Evolutionary conservation across 2,888 invertebrate species (phyloP).

Genomic region (Conistra vaccinii): DNA sequence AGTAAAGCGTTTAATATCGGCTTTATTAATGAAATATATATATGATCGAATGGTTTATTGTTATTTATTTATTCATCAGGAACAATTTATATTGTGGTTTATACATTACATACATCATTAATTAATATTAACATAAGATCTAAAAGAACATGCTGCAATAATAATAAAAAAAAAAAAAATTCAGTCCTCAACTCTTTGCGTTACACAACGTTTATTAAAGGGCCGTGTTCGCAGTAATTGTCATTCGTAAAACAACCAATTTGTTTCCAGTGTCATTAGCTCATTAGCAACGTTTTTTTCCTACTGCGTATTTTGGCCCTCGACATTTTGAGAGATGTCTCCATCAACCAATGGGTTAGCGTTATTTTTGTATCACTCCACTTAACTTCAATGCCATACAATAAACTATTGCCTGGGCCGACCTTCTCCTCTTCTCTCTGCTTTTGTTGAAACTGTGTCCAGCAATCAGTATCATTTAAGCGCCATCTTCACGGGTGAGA

Average conservation of each 20-base stretch:
- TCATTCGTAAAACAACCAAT: conserved; percentile 24
- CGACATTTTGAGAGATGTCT: neutral
- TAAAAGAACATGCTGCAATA: too few relatives aligned
- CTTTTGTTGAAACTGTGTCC: neutral
- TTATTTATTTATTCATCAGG: too few relatives aligned
- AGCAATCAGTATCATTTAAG: neutral
- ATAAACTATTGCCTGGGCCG: neutral
- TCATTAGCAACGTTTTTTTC: neutral
- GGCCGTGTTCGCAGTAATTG: conserved; percentile 19
- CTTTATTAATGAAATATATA: too few relatives aligned
- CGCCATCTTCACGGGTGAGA: too few relatives aligned
- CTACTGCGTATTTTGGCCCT: neutral
- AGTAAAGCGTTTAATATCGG: neutral
- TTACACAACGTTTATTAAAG: neutral
- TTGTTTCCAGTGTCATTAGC: conserved; percentile 20
- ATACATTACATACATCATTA: too few relatives aligned
- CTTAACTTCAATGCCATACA: neutral
- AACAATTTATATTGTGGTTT: too few relatives aligned
- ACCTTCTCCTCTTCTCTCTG: neutral
- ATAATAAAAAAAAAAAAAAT: too few relatives aligned
- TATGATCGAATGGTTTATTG: too few relatives aligned
- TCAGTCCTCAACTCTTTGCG: neutral
- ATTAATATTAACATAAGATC: too few relatives aligned
- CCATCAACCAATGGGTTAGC: neutral
- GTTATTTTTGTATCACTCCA: neutral